Base-by-base conservation (phyloP, 2,888 invertebrate species). In the Drosophila bunnanda region DNA sequence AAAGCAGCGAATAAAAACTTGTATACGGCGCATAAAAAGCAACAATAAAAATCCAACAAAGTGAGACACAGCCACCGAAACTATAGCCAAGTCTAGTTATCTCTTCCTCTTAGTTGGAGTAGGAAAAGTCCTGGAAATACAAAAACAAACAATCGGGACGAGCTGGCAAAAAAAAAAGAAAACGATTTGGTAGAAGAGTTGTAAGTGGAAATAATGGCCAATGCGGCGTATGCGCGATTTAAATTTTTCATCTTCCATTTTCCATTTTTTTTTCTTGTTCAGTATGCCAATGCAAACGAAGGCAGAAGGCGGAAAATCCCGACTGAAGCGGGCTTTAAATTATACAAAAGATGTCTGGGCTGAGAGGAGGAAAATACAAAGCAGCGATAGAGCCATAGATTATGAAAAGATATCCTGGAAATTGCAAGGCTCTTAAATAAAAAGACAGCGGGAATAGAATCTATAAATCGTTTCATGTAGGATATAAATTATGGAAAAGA, bases 191-290 rank as follows among this genome's bases (percentile, higher is more conserved):
- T 12, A n/a, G 65, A 53, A 44, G 65, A 66, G 53, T 66, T 62
- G 53, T 53, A 66, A 66, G 53, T 62, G 66, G 38, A 66, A 64
- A 54, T 67, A 67, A 67, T 67, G 64, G 62, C 44, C 66, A 66
- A 66, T 54, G 66, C 38, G 62, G 66, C 54, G 66, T 66, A 66
- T 62, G 44, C 64, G 54, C 38, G 66, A 64, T 67, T 66, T 66
- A 62, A 53, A 62, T 54, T 53, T 62, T 66, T 50, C 34, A 46
- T 34, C 34, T 48, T 6, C 39, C 41, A 28, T 17, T 30, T 20
- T 15, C 22, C 9, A 38, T n/a, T 38, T 34, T 44, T 25, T 44
- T 43, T 30, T 10, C 2, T 30, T 7, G 9, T 30, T 30, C 13
- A 43, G 15, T 12, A n/a, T 52, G 50, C 36, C 56, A 46, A 56